These are phyloP conservation scores for Prinia subflava DNA, from an alignment of 2,113 vertebrate species.

Conservation along the genomic window DNA sequence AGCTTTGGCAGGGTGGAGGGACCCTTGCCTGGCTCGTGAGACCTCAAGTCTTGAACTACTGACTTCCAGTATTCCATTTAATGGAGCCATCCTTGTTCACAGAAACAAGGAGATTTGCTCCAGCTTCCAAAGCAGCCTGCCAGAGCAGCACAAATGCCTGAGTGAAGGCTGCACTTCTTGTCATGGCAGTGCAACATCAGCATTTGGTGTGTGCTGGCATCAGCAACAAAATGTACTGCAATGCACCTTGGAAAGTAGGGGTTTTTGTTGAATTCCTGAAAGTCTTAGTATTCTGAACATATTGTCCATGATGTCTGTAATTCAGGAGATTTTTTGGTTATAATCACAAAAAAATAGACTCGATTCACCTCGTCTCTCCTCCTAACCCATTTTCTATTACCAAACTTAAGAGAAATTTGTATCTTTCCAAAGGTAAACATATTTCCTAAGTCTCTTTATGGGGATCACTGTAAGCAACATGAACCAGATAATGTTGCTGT, in stretches of 20 bases:
- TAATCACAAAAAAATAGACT: background rate
- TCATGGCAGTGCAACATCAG: background rate
- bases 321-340: background rate
- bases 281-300: background rate
- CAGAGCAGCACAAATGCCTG: background rate
- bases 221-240: background rate
- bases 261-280: background rate
- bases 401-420: background rate
- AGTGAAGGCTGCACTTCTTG: background rate
- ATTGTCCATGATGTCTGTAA: background rate
- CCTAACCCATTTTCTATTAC: background rate
- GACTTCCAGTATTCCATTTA: background rate
- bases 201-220: background rate
- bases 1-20: background rate
- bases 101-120: background rate
- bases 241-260: background rate
- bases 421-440: background rate
- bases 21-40: background rate
- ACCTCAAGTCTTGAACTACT: background rate
- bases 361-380: background rate
- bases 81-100: background rate
- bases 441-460: background rate
- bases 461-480: background rate
- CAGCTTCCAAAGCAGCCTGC: background rate
- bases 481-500: background rate